phyloP scores from a whole-genome alignment of 2,113 vertebrate genomes.

The Glaucomys volans region DNA sequence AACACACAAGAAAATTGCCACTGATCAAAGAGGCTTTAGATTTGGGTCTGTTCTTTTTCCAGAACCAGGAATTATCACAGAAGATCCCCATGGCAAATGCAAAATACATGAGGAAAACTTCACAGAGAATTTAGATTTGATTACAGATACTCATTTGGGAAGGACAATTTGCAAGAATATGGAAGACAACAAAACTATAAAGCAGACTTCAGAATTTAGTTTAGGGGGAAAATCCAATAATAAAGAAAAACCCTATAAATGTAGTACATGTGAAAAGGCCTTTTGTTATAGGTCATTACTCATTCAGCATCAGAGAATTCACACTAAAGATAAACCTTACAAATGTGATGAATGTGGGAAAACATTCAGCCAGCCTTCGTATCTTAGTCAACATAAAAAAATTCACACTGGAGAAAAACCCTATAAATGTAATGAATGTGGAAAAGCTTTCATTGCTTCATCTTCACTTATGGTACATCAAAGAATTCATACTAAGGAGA shows the following conservation, averaged over 20 bases:
- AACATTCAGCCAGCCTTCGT: constrained; percentile 74
- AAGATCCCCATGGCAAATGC: constrained; percentile 4
- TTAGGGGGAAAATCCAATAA: background rate
- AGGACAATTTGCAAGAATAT: constrained; percentile 57
- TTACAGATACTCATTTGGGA: constrained; percentile 38
- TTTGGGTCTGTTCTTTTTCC: constrained; percentile 53
- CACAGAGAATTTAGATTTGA: constrained; percentile 60
- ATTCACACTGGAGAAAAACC: constrained; percentile 79
- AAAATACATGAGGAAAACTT: constrained; percentile 46
- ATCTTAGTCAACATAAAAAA: constrained; percentile 78
- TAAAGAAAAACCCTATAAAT: constrained; percentile 56
- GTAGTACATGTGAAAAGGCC: constrained; percentile 66
- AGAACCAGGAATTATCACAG: constrained; percentile 38
- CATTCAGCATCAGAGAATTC: constrained; percentile 73
- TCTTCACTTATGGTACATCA: constrained; percentile 78
- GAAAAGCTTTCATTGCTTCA: constrained; percentile 75
- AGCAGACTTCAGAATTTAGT: constrained; percentile 53
- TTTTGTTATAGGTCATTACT: constrained; percentile 74
- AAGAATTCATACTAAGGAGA: constrained; percentile 83
- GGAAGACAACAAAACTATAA: constrained; percentile 23
- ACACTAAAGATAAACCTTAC: constrained; percentile 77
- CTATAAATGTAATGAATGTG: constrained; percentile 74
- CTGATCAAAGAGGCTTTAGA: background rate
- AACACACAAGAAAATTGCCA: background rate
- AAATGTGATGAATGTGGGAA: constrained; percentile 75